Evolutionary conservation across 1,140 invertebrate genomes (phyloP), one percentile per base, ranked within the genome.

Genomic region (Pentalonia nigronervosa): DNA sequence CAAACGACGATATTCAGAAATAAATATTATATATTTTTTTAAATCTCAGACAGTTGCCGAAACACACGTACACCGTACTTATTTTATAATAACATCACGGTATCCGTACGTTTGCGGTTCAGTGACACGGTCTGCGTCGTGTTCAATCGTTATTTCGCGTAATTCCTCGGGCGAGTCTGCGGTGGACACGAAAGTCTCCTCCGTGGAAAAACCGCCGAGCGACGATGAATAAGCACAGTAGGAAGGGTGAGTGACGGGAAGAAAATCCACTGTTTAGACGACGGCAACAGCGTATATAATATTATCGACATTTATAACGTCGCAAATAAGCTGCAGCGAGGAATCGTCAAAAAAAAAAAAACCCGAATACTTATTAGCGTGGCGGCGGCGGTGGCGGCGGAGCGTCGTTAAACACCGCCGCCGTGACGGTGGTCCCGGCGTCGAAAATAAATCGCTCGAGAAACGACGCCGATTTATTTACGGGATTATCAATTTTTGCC

Each of bases 401-500:
- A 81, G 20, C 48, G 7, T 36, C 83, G 21, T 88, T 88, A 89
- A 87, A 87, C 11, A 84, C 36, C 83, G 23, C 41, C 41, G 41
- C 41, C 41, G 41, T 41, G 41, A 4, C 41, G 41, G 41, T 23
- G n/a, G 36, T 41, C 30, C 47, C 23, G n/a, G 25, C 36, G 25
- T 48, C 47, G 47, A 30, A 45, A 93, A 93, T 84, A 56, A 93
- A 93, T 86, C 14, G 81, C 45, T 11, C 36, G 81, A 53, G 81
- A 93, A 50, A 86, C 81, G 76, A 53, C n/a, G 34, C 48, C 81
- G 81, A 93, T 93, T 93, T 93, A 86, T 93, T 86, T 41, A 41
- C 48, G 48, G 81, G 91, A 86, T 93, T 93, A 93, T 93, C 91
- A 93, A 93, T 93, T 81, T 93, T 93, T 93, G 23, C 50, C 50